Percentiles rank a stretch among this genome's conserved stretches.
These are phyloP conservation scores for Cybosia mesomella DNA, from an alignment of 2,888 invertebrate species.

Conservation along the genomic window DNA sequence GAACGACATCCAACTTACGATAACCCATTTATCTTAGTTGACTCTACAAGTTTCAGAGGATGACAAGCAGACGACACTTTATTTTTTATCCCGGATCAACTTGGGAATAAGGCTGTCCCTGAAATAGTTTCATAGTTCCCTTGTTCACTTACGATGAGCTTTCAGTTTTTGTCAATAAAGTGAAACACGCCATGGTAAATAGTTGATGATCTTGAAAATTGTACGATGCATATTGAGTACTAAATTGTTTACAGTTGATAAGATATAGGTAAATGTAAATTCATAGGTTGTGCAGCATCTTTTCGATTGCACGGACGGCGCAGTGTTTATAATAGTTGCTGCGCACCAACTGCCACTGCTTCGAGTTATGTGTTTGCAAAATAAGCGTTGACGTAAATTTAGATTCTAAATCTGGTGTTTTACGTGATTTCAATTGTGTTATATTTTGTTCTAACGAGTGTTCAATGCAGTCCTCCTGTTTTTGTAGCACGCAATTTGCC, in stretches of 20 bases:
- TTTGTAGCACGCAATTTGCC: too few species aligned
- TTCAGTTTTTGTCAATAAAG: conserved; percentile 9
- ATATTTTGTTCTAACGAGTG: background rate
- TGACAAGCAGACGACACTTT: conserved; percentile 38
- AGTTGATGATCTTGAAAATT: background rate
- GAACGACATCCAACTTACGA: conserved; percentile 28
- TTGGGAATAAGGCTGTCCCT: conserved; percentile 27
- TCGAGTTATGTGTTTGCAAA: conserved; percentile 1
- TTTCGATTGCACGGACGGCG: background rate
- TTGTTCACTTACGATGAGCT: conserved; percentile 27
- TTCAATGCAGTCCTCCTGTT: background rate
- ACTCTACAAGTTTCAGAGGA: conserved; percentile 38
- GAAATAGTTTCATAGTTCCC: conserved; percentile 25
- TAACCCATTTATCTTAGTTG: conserved; percentile 46
- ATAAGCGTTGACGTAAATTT: background rate
- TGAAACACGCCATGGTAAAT: background rate
- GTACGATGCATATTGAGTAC: background rate
- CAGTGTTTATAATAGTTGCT: background rate
- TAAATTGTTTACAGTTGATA: background rate
- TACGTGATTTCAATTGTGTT: background rate
- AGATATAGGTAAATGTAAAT: background rate
- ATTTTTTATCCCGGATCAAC: conserved; percentile 35
- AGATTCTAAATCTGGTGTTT: background rate
- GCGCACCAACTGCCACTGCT: background rate
- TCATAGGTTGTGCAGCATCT: background rate